Conservation (phyloP, 2,888 invertebrate genomes). For the Dicyrtoma fusca region DNA sequence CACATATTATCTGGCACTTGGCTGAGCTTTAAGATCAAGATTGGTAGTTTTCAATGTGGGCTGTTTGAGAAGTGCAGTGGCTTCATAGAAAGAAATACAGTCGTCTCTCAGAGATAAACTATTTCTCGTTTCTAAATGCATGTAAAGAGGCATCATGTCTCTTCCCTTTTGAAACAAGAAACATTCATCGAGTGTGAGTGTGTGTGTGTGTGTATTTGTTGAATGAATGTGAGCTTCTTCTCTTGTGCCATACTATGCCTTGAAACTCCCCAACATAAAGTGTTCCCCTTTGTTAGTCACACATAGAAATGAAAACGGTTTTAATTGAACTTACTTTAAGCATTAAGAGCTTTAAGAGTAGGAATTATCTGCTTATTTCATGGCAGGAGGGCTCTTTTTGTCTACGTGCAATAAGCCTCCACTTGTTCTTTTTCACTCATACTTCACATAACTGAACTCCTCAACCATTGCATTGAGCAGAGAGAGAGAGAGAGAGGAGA, state of each 20-base stretch:
- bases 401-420: neutral
- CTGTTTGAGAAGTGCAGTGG: neutral
- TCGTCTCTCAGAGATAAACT: neutral
- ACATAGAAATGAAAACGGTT: slow-evolving; percentile 41
- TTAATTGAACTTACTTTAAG: slow-evolving; percentile 37
- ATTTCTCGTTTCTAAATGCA: no score
- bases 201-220: neutral
- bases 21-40: no score
- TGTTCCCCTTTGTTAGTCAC: slow-evolving; percentile 49
- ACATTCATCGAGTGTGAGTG: neutral
- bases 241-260: slow-evolving; percentile 1
- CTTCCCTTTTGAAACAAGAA: no score
- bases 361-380: slow-evolving; percentile 34
- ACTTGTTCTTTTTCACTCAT: slow-evolving; percentile 17
- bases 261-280: slow-evolving; percentile 24
- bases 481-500: neutral
- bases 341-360: slow-evolving; percentile 18
- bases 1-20: neutral
- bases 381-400: slow-evolving; percentile 25
- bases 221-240: slow-evolving; percentile 3
- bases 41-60: neutral
- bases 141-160: no score
- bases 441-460: slow-evolving; percentile 11
- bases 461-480: neutral
- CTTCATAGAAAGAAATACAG: neutral